Base-by-base conservation (phyloP, 2,888 invertebrate genomes). In the Eupithecia dodoneata region DNA sequence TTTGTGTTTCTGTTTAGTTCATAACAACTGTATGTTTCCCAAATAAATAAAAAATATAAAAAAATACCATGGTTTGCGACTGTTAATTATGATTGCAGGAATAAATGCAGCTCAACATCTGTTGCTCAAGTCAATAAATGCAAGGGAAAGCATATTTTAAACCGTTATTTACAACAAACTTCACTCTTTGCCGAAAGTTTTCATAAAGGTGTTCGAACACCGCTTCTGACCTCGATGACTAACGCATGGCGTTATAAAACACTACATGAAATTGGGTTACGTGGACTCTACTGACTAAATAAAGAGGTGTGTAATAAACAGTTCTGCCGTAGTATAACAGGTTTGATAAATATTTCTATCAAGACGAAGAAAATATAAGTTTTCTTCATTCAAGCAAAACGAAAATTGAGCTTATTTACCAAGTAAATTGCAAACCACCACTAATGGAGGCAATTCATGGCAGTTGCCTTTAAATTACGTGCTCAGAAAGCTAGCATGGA, bases 401-500 rank as follows among this genome's bases (percentile, higher is more conserved):
- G 73, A 55, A 69, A 78, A 76, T 41, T 65, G 13, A 69, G 74
- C 70, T 79, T 74, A 74, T 76, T 79, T 79, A 49, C 76, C 52
- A 69, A 76, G 76, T 71, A 76, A 79, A 79, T 79, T 74, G 66
- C 79, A 76, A 76, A 73, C 79, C 73, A 74, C 79, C 77, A 75
- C 71, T 63, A 78, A 80, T 79, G 73, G 75, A 75, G 76, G 71
- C 75, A 79, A 81, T 78, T 78, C 76, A 76, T 76, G 74, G 79
- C 79, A 80, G 73, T 81, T 73, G 75, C 76, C 76, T 76, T 79
- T 77, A 76, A 77, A 80, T 79, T 79, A 79, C 80, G 79, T 76
- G 79, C 78, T 82, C 77, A 78, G 81, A 82, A 73, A 81, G 80
- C 76, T 76, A 73, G 79, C 82, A 82, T 76, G 76, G 80, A 75